A percentile compares a stretch with the other conserved stretches of the same genome.
Evolutionary conservation across 2,113 vertebrate genomes (phyloP).

Genomic region (Enhydra lutris): DNA sequence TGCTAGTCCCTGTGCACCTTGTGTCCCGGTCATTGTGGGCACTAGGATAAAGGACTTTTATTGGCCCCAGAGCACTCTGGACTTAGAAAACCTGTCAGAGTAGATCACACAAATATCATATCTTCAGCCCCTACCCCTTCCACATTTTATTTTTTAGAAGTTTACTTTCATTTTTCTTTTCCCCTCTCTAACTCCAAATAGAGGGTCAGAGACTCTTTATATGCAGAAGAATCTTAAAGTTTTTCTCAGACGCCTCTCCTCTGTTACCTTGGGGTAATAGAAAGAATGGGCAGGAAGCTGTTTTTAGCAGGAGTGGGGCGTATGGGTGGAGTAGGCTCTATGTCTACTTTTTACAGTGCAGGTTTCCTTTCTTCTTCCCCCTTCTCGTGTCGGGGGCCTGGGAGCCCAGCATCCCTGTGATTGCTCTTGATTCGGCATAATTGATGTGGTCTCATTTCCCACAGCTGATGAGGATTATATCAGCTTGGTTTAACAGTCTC

Average conservation of each 20-base stretch:
- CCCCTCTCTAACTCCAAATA: neutral
- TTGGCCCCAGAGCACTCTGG: neutral
- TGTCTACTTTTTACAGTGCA: neutral
- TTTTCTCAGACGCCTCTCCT: neutral
- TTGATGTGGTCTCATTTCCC: conserved; percentile 80
- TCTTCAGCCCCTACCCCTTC: fast-evolving
- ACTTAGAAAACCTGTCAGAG: neutral
- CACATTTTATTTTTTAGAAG: neutral
- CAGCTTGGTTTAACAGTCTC: conserved; percentile 86
- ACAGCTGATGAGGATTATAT: conserved; percentile 85
- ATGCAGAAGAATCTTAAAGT: neutral
- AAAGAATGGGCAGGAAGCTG: neutral
- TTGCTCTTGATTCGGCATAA: conserved; percentile 67
- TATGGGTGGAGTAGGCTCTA: neutral
- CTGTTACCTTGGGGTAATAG: neutral
- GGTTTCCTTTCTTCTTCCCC: neutral
- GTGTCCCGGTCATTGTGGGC: neutral
- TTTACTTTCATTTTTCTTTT: neutral
- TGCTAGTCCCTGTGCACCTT: fast-evolving
- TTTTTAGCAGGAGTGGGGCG: neutral
- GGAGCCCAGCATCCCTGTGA: conserved; percentile 31
- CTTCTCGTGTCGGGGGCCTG: conserved; percentile 7
- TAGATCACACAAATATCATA: fast-evolving
- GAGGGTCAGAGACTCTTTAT: neutral
- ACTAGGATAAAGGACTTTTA: neutral